phyloP scores from a whole-genome alignment of 2,797 vertebrate genomes.

The Mallotus villosus region DNA sequence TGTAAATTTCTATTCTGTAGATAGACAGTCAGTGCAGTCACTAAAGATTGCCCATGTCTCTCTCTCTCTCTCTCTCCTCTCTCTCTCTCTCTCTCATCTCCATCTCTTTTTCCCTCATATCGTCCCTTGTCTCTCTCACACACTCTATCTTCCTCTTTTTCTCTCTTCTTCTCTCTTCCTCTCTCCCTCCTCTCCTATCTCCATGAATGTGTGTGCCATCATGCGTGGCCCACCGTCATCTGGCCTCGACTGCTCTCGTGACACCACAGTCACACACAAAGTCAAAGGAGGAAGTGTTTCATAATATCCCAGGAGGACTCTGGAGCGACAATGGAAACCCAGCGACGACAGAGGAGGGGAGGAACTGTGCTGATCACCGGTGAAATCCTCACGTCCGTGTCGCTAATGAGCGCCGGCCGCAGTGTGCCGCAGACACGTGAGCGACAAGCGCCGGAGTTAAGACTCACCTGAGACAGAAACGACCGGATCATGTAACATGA shows the following conservation, averaged over 20 bases:
- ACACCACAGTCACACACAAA: conserved; percentile 9
- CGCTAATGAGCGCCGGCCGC: background rate
- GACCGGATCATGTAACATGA: conserved; percentile 58
- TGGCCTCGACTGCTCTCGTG: conserved; percentile 41
- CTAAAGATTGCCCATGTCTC: conserved; percentile 6
- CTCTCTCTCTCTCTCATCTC: background rate
- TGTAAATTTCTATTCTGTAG: conserved; percentile 16
- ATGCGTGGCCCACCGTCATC: conserved; percentile 32
- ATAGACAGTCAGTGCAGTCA: conserved; percentile 10
- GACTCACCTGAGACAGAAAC: conserved; percentile 59
- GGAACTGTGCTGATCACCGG: conserved; percentile 24
- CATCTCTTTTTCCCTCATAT: too few species aligned
- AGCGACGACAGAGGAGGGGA: conserved; percentile 17
- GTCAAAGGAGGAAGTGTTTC: conserved; percentile 9
- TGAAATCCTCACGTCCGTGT: background rate
- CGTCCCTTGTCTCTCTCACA: background rate
- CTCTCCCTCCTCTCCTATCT: too few species aligned
- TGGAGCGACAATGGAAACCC: background rate
- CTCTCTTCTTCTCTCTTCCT: too few species aligned
- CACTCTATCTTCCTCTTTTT: background rate
- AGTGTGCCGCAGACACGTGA: background rate
- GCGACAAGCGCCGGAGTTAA: conserved; percentile 52
- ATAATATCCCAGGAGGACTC: conserved; percentile 32
- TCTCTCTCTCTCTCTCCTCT: background rate
- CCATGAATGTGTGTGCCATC: conserved; percentile 16